These are phyloP conservation scores for Limnodromus scolopaceus DNA, from an alignment of 2,797 vertebrate genomes.

Conservation along the genomic window DNA sequence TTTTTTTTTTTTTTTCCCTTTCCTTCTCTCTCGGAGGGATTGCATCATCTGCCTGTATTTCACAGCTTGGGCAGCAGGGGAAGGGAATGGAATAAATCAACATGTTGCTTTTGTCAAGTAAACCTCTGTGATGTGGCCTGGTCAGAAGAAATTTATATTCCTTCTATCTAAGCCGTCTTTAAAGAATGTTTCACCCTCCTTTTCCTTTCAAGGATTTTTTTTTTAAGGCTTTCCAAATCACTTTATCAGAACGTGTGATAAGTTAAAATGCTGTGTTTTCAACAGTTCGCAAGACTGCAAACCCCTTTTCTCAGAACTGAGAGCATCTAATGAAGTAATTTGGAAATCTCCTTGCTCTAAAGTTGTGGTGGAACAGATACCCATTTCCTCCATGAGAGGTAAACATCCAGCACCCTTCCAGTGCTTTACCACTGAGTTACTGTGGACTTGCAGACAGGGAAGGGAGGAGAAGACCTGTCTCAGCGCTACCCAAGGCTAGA, in stretches of 20 bases:
- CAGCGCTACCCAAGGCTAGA: neutral
- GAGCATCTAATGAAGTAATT: neutral
- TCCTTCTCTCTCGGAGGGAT: neutral
- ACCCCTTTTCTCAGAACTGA: neutral
- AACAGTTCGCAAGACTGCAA: neutral
- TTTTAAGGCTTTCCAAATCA: neutral
- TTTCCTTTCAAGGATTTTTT: conserved; percentile 24
- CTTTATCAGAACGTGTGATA: neutral
- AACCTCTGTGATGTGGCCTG: conserved; percentile 50
- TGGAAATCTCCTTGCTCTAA: neutral
- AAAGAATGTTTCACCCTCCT: neutral
- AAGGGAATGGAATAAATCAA: conserved; percentile 52
- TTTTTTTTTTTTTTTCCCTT: rapidly evolving
- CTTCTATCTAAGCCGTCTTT: neutral
- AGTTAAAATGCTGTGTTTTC: conserved; percentile 16
- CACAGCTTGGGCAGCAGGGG: conserved; percentile 35
- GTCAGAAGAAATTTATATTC: conserved; percentile 42
- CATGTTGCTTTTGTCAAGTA: conserved; percentile 50
- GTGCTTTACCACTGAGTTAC: neutral
- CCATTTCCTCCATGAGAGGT: neutral
- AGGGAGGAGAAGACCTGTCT: neutral
- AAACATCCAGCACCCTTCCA: neutral
- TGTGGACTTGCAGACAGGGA: neutral
- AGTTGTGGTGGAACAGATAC: rapidly evolving
- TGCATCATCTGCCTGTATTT: conserved; percentile 71